Conservation (phyloP, 2,888 invertebrate species). For the Pristionchus mayeri region DNA sequence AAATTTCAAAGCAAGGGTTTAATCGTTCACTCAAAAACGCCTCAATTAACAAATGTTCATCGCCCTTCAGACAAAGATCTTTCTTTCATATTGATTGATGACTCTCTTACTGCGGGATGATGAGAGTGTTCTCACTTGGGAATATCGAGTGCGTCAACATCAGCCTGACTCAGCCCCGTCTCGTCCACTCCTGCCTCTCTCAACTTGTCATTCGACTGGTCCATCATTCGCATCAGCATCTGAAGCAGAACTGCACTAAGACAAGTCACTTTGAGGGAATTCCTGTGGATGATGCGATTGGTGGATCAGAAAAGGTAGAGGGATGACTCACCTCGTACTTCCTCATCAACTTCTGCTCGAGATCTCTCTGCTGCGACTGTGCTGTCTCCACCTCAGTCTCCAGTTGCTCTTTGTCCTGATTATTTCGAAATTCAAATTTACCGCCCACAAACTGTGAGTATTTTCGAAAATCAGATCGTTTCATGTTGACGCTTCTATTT, state of each 20-base stretch:
- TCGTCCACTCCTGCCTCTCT: constrained; percentile 66
- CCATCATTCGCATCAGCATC: constrained; percentile 60
- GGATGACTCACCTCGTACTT: constrained; percentile 55
- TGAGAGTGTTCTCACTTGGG: constrained; percentile 48
- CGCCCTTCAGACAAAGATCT: too few species aligned
- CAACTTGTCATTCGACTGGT: constrained; percentile 66
- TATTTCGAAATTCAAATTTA: constrained; percentile 29
- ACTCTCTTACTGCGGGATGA: too few species aligned
- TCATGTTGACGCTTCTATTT: not conserved
- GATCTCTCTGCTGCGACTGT: constrained; percentile 62
- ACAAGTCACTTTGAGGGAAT: too few species aligned
- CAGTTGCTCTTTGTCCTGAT: constrained; percentile 70
- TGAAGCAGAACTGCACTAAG: too few species aligned
- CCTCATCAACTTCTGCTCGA: constrained; percentile 60
- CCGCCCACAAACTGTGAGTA: not conserved
- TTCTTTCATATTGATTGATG: too few species aligned
- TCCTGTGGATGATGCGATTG: too few species aligned
- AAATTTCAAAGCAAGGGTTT: too few species aligned
- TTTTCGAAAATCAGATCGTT: not conserved
- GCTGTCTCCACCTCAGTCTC: constrained; percentile 65
- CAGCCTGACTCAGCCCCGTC: constrained; percentile 54
- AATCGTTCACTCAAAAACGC: too few species aligned
- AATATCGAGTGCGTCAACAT: constrained; percentile 61
- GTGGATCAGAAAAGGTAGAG: too few species aligned
- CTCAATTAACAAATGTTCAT: too few species aligned